Evolutionary conservation across 2,797 vertebrate genomes (phyloP).

Genomic region (Agapornis canus): DNA sequence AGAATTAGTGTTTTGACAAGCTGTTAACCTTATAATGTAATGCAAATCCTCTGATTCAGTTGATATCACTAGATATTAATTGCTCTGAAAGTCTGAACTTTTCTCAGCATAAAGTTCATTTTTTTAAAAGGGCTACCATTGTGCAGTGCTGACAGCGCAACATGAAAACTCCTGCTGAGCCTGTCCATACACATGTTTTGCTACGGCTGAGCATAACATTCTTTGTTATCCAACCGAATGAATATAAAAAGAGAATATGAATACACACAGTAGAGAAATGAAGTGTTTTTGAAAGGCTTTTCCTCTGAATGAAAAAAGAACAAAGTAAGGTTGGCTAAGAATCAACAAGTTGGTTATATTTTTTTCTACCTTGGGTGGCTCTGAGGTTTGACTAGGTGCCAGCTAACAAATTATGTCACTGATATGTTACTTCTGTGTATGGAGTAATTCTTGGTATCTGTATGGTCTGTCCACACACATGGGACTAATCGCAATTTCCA

Average conservation of each 20-base stretch:
- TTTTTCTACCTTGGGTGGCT: constrained; percentile 39
- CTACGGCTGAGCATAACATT: neutral
- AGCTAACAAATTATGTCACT: constrained; percentile 50
- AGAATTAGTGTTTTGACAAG: neutral
- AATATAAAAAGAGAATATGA: constrained; percentile 34
- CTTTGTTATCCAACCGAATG: constrained; percentile 29
- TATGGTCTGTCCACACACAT: neutral
- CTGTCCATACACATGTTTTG: constrained; percentile 18
- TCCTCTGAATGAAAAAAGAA: constrained; percentile 25
- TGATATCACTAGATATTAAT: neutral
- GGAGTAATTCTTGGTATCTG: neutral
- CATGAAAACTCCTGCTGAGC: constrained; percentile 30
- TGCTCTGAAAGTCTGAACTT: neutral
- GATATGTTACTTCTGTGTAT: neutral
- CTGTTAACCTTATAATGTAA: neutral
- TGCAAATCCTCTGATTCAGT: neutral
- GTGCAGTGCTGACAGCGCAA: constrained; percentile 17
- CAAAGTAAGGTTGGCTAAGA: constrained; percentile 9
- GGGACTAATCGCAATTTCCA: neutral
- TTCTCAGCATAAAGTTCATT: neutral
- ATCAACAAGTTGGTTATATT: neutral
- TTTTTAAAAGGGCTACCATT: neutral
- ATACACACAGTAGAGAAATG: neutral
- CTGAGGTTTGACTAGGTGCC: constrained; percentile 35
- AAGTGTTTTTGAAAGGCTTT: constrained; percentile 42